Base-by-base conservation (phyloP, 2,888 invertebrate species). In the Sinodicranocentrus sp. region DNA sequence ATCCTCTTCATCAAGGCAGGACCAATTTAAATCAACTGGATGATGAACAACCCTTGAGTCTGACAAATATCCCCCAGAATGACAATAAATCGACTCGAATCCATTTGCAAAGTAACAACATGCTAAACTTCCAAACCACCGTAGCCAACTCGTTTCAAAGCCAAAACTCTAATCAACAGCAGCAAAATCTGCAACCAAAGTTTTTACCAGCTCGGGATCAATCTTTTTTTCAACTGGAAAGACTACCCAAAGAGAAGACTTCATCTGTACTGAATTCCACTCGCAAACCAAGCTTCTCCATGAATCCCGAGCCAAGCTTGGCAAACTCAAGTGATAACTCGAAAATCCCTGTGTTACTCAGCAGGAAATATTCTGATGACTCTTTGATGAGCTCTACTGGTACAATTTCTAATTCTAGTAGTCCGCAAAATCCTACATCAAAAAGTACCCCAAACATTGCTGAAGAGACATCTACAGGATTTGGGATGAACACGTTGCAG, bases 161-260 rank as follows among this genome's bases (percentile, higher is more conserved):
- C 82, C 82, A 80, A 80, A 72, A 23, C 72, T 6, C 39, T 33
- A 43, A 61, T 13, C 52, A 15, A 17, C 80, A 63, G 52, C 70
- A 70, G 10, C 54, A 52, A 54, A 23, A 68, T 19, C 15, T 23
- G 44, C 73, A 23, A 48, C 73, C 59, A 17, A 84, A 84, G 28
- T 61, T 65, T 23, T 25, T 44, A 17, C 21, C 52, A 21, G 39
- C 84, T 15, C 78, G 87, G 10, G 87, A 88, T 52, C 85, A 86
- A 21, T 85, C 88, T 10, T 19, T 73, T n/a, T 87, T 88, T 77
- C 73, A 86, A 13, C 83, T 88, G n/a, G 88, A 87, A 21, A 65
- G 73, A 85, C 82, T 79, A 73, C 70, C 52, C 39, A 77, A 76
- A 65, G 70, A 86, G 25, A 75, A 82, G 72, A 72, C 72, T 43